Evolutionary conservation across 2,113 vertebrate genomes (phyloP), one percentile per base, ranked within the genome.

Genomic region (Setophaga kirtlandii): DNA sequence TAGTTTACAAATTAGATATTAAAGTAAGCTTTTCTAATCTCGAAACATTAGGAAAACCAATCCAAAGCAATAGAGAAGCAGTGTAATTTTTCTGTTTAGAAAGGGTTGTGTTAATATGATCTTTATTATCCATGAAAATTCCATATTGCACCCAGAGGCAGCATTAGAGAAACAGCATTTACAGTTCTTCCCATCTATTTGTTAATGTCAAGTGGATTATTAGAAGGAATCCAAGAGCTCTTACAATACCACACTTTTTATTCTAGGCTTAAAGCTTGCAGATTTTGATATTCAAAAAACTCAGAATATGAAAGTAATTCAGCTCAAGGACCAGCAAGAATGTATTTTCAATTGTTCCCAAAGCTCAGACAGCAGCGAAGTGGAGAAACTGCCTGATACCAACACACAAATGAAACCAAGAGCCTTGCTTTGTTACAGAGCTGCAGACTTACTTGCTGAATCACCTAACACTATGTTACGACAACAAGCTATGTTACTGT

Each of bases 151-250:
- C 75, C 77, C 81, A 87, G 53, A 50, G 58, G 62, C 81, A 89
- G 41, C 53, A 87, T 89, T 60, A 95, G 41, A 79, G 53, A 91
- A 89, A 53, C 23, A 76, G 42, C 46, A 79, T 53, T 87, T 84
- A 84, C 62, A 82, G 78, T 58, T 95, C 74, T 89, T 87, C 44
- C 65, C 74, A 44, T 59, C 60, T 64, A 50, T 79, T 93, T 91
- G 62, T 56, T 89, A 82, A 87, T 65, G 65, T 87, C 74, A 89
- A 84, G 62, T 76, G 70, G 77, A 73, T 91, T 93, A 87, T 91
- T 79, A 94, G 84, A 82, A 83, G 53, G 50, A 84, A 84, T 76
- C 20, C 49, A 84, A 80, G 49, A 49, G 18, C 37, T 94, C 44
- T 75, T 67, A 74, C 47, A 89, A 75, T 56, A 39, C 9, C 67